phyloP scores from a whole-genome alignment of 2,797 vertebrate species.

The Pantherophis alleghaniensis region DNA sequence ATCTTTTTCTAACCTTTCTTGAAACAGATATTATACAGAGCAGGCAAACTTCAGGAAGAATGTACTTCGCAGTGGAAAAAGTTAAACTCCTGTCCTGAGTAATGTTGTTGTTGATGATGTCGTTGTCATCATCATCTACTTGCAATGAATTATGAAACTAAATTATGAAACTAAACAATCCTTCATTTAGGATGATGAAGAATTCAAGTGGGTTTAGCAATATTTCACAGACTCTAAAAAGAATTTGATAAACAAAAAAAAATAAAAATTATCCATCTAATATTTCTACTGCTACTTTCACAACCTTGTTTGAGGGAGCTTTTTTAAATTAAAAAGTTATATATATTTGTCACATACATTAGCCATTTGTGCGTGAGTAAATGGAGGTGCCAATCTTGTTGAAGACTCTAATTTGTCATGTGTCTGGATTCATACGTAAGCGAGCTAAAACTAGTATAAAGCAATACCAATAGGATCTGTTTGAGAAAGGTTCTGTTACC shows the following conservation, averaged over 20 bases:
- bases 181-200: background rate
- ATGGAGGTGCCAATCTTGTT: background rate
- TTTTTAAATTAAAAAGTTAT: slow-evolving; percentile 12
- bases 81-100: background rate
- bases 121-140: slow-evolving; percentile 1
- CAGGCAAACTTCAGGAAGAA: background rate
- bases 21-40: background rate
- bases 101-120: background rate
- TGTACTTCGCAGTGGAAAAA: background rate
- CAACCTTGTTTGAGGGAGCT: slow-evolving; percentile 19
- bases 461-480: background rate
- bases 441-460: background rate
- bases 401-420: background rate
- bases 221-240: background rate
- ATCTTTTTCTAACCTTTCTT: slow-evolving; percentile 33
- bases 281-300: slow-evolving; percentile 21
- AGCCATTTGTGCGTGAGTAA: background rate
- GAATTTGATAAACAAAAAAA: background rate
- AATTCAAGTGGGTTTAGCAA: slow-evolving; percentile 3
- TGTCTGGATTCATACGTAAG: background rate
- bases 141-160: background rate
- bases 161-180: rapidly evolving
- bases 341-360: slow-evolving; percentile 37
- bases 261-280: slow-evolving; percentile 29
- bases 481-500: slow-evolving; percentile 12